phyloP scores from a whole-genome alignment of 2,797 vertebrate genomes.

The Sciaenops ocellatus region DNA sequence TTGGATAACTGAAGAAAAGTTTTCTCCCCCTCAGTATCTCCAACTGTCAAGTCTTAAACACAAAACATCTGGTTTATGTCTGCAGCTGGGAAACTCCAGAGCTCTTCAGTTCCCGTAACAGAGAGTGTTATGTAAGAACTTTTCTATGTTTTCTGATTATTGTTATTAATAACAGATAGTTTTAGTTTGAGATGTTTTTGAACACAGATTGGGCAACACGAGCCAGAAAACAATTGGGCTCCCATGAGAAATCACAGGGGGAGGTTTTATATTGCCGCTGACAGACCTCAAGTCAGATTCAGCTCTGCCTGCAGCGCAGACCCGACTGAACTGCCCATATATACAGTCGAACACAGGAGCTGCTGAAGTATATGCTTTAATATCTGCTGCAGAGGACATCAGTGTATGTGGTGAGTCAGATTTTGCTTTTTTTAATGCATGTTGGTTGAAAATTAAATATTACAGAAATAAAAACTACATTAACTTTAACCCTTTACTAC shows the following conservation, averaged over 20 bases:
- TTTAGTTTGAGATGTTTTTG: not conserved
- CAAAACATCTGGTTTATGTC: constrained; percentile 72
- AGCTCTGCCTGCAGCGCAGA: constrained; percentile 50
- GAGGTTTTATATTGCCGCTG: constrained; percentile 34
- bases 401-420: constrained; percentile 51
- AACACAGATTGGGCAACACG: constrained; percentile 23
- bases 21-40: not conserved
- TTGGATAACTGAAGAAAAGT: constrained; percentile 4
- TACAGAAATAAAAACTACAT: not conserved
- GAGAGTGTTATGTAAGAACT: constrained; percentile 30
- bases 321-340: not conserved
- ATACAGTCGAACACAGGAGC: not conserved
- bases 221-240: not conserved
- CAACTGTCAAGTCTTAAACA: constrained; percentile 42
- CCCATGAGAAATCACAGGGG: not conserved
- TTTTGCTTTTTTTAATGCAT: not conserved
- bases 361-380: not conserved
- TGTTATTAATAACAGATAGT: not conserved
- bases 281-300: constrained; percentile 5
- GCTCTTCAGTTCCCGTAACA: constrained; percentile 60
- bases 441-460: not conserved
- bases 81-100: constrained; percentile 59
- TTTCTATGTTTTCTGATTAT: not conserved
- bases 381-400: constrained; percentile 17
- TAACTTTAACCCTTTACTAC: not conserved